Conservation (phyloP, 2,888 invertebrate species). For the Drosophila subquinaria region DNA sequence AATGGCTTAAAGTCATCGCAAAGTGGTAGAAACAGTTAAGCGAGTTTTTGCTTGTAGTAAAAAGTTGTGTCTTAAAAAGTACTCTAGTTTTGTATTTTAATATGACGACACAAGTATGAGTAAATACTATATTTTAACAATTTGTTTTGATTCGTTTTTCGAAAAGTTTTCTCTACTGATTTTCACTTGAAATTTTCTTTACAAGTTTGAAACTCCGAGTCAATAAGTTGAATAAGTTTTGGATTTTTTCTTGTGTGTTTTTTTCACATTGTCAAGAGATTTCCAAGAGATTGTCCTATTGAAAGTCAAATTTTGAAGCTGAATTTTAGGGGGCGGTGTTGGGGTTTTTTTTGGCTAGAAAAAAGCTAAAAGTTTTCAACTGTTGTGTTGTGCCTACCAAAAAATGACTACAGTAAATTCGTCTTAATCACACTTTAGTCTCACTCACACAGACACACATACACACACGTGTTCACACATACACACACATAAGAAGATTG, state of each 20-base stretch:
- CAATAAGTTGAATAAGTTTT: conserved; percentile 28
- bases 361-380: conserved; percentile 23
- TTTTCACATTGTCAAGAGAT: conserved; percentile 24
- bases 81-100: conserved; percentile 48
- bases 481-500: conserved; percentile 59
- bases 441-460: conserved; percentile 35
- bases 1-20: conserved; percentile 35
- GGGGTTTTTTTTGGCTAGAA: conserved; percentile 1
- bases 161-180: conserved; percentile 21
- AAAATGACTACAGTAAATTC: conserved; percentile 75
- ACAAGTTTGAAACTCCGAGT: conserved; percentile 71
- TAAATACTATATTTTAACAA: conserved; percentile 32
- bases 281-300: conserved; percentile 75
- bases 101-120: conserved; percentile 48
- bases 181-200: conserved; percentile 33
- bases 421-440: conserved; percentile 76
- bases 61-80: conserved; percentile 52
- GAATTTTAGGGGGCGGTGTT: not conserved
- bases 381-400: conserved; percentile 49
- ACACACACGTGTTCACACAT: conserved; percentile 2
- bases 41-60: conserved; percentile 35
- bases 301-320: conserved; percentile 48
- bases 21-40: conserved; percentile 40
- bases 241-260: conserved; percentile 30
- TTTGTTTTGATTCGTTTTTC: conserved; percentile 19